These are phyloP conservation scores for Tetrapedia diversipes DNA, from an alignment of 2,888 invertebrate species.

Conservation along the genomic window DNA sequence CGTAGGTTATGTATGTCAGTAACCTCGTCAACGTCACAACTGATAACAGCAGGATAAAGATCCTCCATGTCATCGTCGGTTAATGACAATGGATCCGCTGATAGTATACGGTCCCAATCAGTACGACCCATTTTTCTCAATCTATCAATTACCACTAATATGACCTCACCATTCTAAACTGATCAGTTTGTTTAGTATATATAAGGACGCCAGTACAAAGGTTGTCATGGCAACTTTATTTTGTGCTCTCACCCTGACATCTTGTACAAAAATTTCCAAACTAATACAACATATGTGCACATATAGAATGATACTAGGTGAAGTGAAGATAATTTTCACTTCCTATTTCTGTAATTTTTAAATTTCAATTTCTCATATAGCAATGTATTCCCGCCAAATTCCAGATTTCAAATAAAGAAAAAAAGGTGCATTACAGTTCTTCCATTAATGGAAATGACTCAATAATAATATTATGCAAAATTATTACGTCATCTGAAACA, in stretches of 20 bases:
- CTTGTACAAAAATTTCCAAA: neutral
- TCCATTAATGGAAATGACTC: neutral
- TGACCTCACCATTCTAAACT: neutral
- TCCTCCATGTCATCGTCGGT: slow-evolving; percentile 87
- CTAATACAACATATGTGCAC: too few species aligned
- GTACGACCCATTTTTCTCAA: slow-evolving; percentile 67
- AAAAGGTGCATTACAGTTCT: too few species aligned
- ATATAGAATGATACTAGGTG: too few species aligned
- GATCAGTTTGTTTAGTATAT: slow-evolving; percentile 36
- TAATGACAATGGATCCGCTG: slow-evolving; percentile 76
- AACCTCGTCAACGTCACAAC: slow-evolving; percentile 86
- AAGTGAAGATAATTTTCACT: too few species aligned
- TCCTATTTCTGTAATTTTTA: too few species aligned
- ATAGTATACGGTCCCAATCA: slow-evolving; percentile 74
- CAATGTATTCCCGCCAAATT: too few species aligned
- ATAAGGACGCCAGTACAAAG: slow-evolving; percentile 7
- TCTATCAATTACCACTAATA: slow-evolving; percentile 12
- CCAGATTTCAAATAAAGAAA: too few species aligned
- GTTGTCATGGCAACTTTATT: slow-evolving; percentile 44
- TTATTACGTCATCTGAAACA: neutral
- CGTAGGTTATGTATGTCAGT: slow-evolving; percentile 85
- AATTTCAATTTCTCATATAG: neutral
- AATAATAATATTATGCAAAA: neutral
- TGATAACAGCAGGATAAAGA: slow-evolving; percentile 86
- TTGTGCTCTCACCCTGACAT: neutral